Evolutionary conservation across 2,797 vertebrate species (phyloP), one percentile per base, ranked within the genome.

Genomic region (Pyrocephalus nanus): DNA sequence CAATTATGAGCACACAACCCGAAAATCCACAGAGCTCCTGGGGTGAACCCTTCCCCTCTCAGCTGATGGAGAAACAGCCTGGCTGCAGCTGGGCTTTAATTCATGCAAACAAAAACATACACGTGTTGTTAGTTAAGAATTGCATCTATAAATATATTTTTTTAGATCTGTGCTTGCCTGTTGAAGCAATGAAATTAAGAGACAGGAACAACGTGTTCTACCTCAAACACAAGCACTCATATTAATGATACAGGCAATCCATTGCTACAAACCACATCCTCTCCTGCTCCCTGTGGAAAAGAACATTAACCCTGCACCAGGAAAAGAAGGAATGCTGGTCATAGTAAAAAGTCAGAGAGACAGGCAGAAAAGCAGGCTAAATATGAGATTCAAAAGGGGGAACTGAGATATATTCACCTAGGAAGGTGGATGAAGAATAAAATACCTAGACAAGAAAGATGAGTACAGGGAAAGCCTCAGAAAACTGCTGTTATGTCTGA

Each of bases 151-250:
- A 38, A 4, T 32, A 1, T 26, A 15, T 40, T 90, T 92, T 90
- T 92, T 83, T 32, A 74, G 61, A 23, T 86, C 51, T 38, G 21
- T 29, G 5, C 18, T 80, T 83, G 53, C 42, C 70, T 73, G 21
- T 40, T 77, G n/a, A 91, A 86, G 34, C 26, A 88, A 74, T 75
- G 8, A 76, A 92, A 36, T 48, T 70, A n/a, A 79, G 90, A 86
- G 11, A 13, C 27, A 73, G 72, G 61, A 79, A 54, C 13, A 55
- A 78, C 0, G 12, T 5, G 16, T 75, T 48, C 40, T 60, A 58
- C 53, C 18, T 77, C 36, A 51, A 70, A 62, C 26, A 77, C 7
- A 47, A 47, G 73, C 30, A 67, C 23, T 81, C 27, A 22, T 40
- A 26, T 48, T 36, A 77, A 67, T 5, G 30, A 80, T 22, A 45